phyloP scores from a whole-genome alignment of 2,888 invertebrate genomes.

The Agriotes lineatus region DNA sequence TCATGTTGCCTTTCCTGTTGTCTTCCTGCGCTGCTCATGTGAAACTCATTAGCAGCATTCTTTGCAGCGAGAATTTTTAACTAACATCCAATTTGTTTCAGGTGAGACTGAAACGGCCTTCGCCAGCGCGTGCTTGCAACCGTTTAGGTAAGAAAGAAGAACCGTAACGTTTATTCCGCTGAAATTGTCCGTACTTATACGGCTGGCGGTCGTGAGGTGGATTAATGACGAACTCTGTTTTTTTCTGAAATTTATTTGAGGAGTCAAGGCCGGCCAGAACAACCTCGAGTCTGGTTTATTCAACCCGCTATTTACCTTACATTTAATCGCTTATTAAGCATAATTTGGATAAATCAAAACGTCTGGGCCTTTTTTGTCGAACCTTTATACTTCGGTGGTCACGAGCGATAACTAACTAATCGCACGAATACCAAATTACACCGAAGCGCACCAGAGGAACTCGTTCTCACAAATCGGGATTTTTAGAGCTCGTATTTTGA shows the following conservation, averaged over 20 bases:
- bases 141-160: constrained; percentile 13
- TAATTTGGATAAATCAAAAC: constrained; percentile 55
- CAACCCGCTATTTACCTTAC: constrained; percentile 54
- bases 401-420: constrained; percentile 7
- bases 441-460: not conserved
- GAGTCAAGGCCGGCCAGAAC: constrained; percentile 49
- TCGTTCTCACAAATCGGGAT: constrained; percentile 3
- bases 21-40: constrained; percentile 6
- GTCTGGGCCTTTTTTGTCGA: constrained; percentile 33
- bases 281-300: constrained; percentile 45
- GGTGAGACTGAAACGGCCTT: constrained; percentile 11
- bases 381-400: constrained; percentile 6
- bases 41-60: constrained; percentile 23
- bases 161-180: not conserved
- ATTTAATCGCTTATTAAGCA: constrained; percentile 56
- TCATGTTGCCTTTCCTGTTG: constrained; percentile 6
- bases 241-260: constrained; percentile 26
- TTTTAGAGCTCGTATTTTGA: constrained; percentile 3
- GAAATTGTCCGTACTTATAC: not conserved
- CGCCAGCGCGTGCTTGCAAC: not conserved
- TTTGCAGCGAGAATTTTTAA: constrained; percentile 7
- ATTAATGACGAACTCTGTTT: constrained; percentile 1
- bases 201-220: not conserved
- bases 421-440: not conserved
- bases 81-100: constrained; percentile 27